A percentile compares a stretch with the other conserved stretches of the same genome.
Conservation (phyloP, 2,797 vertebrate genomes). For the Microctenopoma lineatum region DNA sequence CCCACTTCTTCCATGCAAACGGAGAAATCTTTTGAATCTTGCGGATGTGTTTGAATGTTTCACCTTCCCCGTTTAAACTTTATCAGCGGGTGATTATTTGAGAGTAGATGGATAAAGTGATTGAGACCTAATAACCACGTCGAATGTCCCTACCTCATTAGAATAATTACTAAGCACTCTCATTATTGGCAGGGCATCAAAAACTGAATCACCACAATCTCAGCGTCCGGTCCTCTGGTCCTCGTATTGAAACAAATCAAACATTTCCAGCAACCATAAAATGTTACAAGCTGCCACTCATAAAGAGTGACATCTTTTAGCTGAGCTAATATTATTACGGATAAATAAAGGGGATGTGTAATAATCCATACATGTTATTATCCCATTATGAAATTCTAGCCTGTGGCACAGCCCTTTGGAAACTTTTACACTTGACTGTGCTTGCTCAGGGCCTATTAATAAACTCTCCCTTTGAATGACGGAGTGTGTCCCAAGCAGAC, state of each 20-base stretch:
- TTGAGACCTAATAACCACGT: slow-evolving; percentile 75
- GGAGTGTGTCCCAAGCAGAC: slow-evolving; percentile 78
- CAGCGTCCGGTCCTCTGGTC: slow-evolving; percentile 17
- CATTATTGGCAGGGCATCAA: slow-evolving; percentile 50
- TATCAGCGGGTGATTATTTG: slow-evolving; percentile 76
- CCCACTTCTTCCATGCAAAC: slow-evolving; percentile 83
- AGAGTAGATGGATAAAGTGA: slow-evolving; percentile 70
- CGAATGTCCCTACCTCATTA: slow-evolving; percentile 65
- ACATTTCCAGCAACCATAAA: slow-evolving; percentile 39
- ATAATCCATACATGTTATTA: slow-evolving; percentile 79
- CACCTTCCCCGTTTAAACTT: slow-evolving; percentile 83
- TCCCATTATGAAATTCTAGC: slow-evolving; percentile 83
- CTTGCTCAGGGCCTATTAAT: slow-evolving; percentile 84
- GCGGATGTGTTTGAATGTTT: slow-evolving; percentile 85
- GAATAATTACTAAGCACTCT: slow-evolving; percentile 48
- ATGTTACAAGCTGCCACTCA: slow-evolving; percentile 66
- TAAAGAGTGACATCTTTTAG: slow-evolving; percentile 69
- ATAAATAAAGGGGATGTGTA: slow-evolving; percentile 80
- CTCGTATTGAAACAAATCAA: slow-evolving; percentile 44
- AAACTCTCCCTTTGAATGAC: slow-evolving; percentile 78
- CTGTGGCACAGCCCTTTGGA: slow-evolving; percentile 73
- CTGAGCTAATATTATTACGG: slow-evolving; percentile 74
- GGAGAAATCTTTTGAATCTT: slow-evolving; percentile 87
- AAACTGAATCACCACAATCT: slow-evolving; percentile 36
- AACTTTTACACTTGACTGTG: slow-evolving; percentile 80